These are phyloP conservation scores for Lithosia quadra DNA, from an alignment of 2,888 invertebrate genomes.

Conservation along the genomic window DNA sequence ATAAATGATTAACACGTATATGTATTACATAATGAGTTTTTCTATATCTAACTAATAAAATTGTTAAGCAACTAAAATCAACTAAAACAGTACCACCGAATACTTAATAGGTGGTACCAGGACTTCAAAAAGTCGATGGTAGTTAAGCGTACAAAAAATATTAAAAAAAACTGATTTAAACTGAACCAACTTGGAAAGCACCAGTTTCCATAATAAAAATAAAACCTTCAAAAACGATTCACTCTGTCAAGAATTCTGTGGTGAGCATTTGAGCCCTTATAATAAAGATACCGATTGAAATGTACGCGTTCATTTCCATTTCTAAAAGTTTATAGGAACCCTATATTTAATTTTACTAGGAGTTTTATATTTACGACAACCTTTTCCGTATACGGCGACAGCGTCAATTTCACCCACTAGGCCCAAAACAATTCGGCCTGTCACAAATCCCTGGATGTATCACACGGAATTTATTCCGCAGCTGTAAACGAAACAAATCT, in stretches of 20 bases:
- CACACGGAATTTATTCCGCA: slow-evolving; percentile 20
- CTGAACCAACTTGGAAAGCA: too few relatives aligned
- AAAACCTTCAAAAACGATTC: too few relatives aligned
- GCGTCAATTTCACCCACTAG: neutral
- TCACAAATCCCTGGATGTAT: slow-evolving; percentile 21
- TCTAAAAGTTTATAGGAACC: neutral
- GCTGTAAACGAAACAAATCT: slow-evolving; percentile 33
- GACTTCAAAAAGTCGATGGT: too few relatives aligned
- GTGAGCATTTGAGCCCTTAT: too few relatives aligned
- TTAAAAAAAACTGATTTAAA: too few relatives aligned
- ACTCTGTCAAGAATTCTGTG: too few relatives aligned
- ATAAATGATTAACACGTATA: slow-evolving; percentile 2
- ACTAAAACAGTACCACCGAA: too few relatives aligned
- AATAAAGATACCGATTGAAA: too few relatives aligned
- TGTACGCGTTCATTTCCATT: neutral
- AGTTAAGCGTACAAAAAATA: too few relatives aligned
- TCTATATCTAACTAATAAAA: neutral
- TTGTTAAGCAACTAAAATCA: too few relatives aligned
- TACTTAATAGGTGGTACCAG: too few relatives aligned
- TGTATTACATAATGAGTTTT: neutral
- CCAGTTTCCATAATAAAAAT: too few relatives aligned
- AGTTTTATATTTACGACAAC: slow-evolving; percentile 2
- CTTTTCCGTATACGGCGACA: neutral
- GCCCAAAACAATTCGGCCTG: slow-evolving; percentile 23
- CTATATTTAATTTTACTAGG: neutral